A percentile compares a stretch with the other conserved stretches of the same genome.
phyloP scores from a whole-genome alignment of 2,113 vertebrate genomes.

The Corvus cornix region DNA sequence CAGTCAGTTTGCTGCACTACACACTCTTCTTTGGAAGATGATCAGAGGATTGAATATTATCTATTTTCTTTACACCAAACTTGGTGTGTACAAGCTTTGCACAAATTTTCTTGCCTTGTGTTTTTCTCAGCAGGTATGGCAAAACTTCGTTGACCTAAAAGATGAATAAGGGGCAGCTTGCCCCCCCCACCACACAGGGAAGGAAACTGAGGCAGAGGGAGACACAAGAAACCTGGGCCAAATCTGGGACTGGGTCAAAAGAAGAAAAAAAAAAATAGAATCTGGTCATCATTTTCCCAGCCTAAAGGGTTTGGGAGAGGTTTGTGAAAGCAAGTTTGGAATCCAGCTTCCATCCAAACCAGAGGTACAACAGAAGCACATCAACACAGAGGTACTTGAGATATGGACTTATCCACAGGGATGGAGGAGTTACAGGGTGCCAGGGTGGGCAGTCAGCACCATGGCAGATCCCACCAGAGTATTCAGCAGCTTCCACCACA shows the following conservation, averaged over 20 bases:
- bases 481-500: neutral
- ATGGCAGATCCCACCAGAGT: neutral
- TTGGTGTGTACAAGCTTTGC: neutral
- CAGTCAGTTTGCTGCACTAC: neutral
- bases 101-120: neutral
- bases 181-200: neutral
- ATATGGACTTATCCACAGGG: rapidly evolving
- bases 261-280: neutral
- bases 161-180: neutral
- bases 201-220: neutral
- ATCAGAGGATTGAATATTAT: neutral
- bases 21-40: neutral
- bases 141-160: neutral
- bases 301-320: neutral
- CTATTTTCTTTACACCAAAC: neutral
- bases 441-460: neutral
- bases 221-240: neutral
- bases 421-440: neutral
- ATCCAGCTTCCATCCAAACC: neutral
- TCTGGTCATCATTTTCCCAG: neutral
- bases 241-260: neutral
- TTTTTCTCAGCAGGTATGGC: neutral
- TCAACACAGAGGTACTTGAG: neutral
- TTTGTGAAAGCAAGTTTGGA: neutral
- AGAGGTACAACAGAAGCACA: neutral